Base-by-base conservation (phyloP, 92 coral and sea anemone species). In the Heliopora coerulea region DNA sequence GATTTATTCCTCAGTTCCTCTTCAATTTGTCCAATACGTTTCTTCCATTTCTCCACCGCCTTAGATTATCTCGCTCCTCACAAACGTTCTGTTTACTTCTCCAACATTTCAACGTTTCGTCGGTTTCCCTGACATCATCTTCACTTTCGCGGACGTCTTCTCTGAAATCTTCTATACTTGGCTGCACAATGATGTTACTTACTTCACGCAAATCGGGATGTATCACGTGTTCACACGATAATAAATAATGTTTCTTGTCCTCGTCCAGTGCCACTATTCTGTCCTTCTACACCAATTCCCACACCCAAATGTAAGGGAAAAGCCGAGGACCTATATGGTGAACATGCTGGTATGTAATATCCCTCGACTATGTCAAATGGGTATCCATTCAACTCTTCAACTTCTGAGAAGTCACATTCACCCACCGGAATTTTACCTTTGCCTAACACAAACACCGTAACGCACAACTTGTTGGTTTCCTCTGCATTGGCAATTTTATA, bases 401-500 rank as follows among this genome's bases (percentile, higher is more conserved):
- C n/a, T 8, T 33, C 34, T 13, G 56, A 18, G 37, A 61, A 30
- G 27, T 62, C 69, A 48, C 20, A 26, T 72, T 80, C 84, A 9
- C 87, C 80, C 2, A 79, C 3, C 8, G 87, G 87, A 35, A 78
- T 72, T 66, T 46, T 46, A n/a, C 80, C 83, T 78, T 83, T 83
- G 8, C 80, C 87, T 40, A 83, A 27, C 49, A 83, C 83, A 34
- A 63, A 78, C 14, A 83, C 74, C 5, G 54, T 49, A 3, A 83
- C 66, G 54, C 83, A 83, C 11, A 74, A 72, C 20, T 30, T 4
- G 15, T 63, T 32, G 3, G 74, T 62, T 40, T 73, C 80, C 28
- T 46, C 17, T 8, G 62, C 73, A 6, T 80, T 20, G 37, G 23
- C 49, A 0, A 73, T 60, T 40, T 73, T 80, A 24, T 54, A 73